Percentiles rank a stretch among this genome's conserved stretches.
phyloP scores from a whole-genome alignment of 2,888 invertebrate species.

The Rhyacophila evoluta region DNA sequence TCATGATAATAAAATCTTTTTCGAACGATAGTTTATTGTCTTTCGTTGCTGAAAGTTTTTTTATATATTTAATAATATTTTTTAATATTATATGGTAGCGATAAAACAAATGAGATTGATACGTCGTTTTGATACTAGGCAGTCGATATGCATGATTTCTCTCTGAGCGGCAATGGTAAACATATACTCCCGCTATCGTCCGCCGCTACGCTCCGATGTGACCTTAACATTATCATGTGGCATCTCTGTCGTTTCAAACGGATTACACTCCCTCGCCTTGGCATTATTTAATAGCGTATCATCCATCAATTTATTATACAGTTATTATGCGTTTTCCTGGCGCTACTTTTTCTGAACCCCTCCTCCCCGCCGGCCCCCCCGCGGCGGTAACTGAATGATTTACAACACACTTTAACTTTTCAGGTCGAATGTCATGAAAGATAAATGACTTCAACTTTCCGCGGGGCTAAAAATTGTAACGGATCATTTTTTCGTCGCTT shows the following conservation, averaged over 20 bases:
- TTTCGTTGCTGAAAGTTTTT: too few species aligned
- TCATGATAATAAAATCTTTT: too few species aligned
- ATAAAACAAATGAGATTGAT: too few species aligned
- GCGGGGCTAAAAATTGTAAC: constrained; percentile 42
- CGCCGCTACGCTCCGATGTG: neutral
- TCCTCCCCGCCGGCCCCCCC: neutral
- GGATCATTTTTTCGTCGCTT: constrained; percentile 37
- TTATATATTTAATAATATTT: too few species aligned
- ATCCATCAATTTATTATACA: constrained; percentile 48
- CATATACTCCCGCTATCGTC: neutral
- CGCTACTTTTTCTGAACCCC: constrained; percentile 31
- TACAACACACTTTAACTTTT: constrained; percentile 50
- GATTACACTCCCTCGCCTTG: constrained; percentile 5
- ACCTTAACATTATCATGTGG: neutral
- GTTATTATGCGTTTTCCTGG: constrained; percentile 51
- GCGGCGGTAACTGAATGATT: constrained; percentile 47
- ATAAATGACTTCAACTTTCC: constrained; percentile 50
- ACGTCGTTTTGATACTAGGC: too few species aligned
- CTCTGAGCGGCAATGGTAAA: neutral
- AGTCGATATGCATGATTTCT: too few species aligned
- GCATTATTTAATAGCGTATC: constrained; percentile 39
- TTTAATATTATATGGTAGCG: too few species aligned
- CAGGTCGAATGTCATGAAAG: constrained; percentile 53
- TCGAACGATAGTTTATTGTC: too few species aligned
- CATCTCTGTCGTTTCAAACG: constrained; percentile 20